Evolutionary conservation across 2,113 vertebrate genomes (phyloP).

Genomic region (Syrrhaptes paradoxus): DNA sequence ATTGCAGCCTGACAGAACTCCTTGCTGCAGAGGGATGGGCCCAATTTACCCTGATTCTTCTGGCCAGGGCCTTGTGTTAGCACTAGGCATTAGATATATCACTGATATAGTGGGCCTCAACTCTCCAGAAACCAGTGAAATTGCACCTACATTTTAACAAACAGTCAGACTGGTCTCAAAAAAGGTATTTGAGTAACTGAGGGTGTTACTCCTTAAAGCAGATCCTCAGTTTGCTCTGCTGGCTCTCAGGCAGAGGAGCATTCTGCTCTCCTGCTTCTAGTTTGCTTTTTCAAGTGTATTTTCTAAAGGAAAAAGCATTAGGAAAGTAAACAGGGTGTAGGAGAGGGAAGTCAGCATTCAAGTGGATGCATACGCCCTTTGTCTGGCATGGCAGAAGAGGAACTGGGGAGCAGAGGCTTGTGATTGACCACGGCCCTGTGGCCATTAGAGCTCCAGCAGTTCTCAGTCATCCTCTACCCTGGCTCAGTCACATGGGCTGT

Average conservation of each 20-base stretch:
- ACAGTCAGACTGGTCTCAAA: background rate
- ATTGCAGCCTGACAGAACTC: background rate
- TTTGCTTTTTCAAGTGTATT: background rate
- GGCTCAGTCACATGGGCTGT: rapidly evolving
- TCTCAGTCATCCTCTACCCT: background rate
- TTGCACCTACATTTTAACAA: background rate
- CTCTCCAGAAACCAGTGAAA: background rate
- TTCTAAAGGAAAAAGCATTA: background rate
- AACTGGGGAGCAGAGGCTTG: background rate
- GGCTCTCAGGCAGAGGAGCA: background rate
- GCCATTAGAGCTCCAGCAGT: background rate
- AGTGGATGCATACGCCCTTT: rapidly evolving
- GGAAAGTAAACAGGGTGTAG: background rate
- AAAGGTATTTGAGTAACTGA: background rate
- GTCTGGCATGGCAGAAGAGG: background rate
- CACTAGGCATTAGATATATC: background rate
- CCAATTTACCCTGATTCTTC: background rate
- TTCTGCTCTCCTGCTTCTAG: background rate
- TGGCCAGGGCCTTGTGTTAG: background rate
- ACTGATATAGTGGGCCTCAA: background rate
- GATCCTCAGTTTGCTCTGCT: background rate
- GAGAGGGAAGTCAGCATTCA: background rate
- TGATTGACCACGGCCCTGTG: background rate
- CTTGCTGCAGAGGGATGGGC: background rate
- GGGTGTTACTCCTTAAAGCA: background rate